Percentiles rank a stretch among this genome's conserved stretches.
phyloP scores from a whole-genome alignment of 1,140 invertebrate species.

The Meloidogyne chitwoodi region DNA sequence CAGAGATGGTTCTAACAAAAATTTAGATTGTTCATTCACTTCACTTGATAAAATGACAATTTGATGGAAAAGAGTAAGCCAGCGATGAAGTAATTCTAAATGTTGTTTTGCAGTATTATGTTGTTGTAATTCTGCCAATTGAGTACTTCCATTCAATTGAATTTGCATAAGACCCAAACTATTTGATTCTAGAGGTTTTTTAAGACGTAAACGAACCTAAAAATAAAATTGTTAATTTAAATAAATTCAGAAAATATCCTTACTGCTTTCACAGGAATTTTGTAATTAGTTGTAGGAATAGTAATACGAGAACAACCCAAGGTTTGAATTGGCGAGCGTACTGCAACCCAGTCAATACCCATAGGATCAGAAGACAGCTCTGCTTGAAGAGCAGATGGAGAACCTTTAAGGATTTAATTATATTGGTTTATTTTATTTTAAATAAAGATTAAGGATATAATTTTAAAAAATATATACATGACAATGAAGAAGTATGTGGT shows the following conservation, averaged over 20 bases:
- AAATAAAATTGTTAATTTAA: not conserved
- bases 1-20: not conserved
- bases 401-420: not conserved
- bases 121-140: not conserved
- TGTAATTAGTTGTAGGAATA: slow-evolving; percentile 11
- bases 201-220: slow-evolving; percentile 15
- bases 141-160: slow-evolving; percentile 8
- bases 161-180: slow-evolving; percentile 21
- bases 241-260: not conserved
- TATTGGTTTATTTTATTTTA: too few relatives aligned
- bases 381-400: slow-evolving; percentile 33
- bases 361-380: slow-evolving; percentile 31
- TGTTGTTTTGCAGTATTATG: slow-evolving; percentile 4
- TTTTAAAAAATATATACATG: not conserved
- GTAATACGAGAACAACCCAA: slow-evolving; percentile 10
- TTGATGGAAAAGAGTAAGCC: slow-evolving; percentile 17
- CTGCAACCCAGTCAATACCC: not conserved
- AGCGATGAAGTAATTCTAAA: slow-evolving; percentile 7
- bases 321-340: slow-evolving; percentile 22
- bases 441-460: not conserved
- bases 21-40: not conserved
- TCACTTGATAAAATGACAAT: slow-evolving; percentile 14
- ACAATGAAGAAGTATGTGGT: slow-evolving; percentile 13
- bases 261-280: slow-evolving; percentile 19
- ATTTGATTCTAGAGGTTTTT: slow-evolving; percentile 18